These are phyloP conservation scores for Dryococelus australis DNA, from an alignment of 2,888 invertebrate genomes.

Conservation along the genomic window DNA sequence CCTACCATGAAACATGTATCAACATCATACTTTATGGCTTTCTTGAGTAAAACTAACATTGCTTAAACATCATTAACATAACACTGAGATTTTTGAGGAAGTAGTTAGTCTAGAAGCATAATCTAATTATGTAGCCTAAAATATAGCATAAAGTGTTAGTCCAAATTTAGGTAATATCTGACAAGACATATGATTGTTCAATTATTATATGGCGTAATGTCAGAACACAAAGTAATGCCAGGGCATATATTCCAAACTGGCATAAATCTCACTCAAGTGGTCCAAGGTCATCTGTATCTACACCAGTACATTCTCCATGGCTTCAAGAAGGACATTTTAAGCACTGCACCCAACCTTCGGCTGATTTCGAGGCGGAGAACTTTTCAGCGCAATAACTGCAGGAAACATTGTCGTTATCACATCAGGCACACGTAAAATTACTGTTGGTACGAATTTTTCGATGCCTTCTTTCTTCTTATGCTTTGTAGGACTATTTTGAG, in stretches of 20 bases:
- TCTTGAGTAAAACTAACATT: too few relatives aligned
- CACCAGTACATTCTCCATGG: slow-evolving; percentile 28
- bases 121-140: background rate
- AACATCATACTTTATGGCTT: too few relatives aligned
- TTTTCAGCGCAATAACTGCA: slow-evolving; percentile 30
- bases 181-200: background rate
- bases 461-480: too few relatives aligned
- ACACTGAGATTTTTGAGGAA: background rate
- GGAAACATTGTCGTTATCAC: slow-evolving; percentile 20
- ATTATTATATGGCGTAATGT: background rate
- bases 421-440: background rate
- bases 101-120: background rate
- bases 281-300: background rate
- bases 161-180: slow-evolving; percentile 16
- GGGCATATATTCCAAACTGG: background rate
- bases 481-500: background rate
- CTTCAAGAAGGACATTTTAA: background rate
- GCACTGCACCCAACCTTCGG: slow-evolving; percentile 24
- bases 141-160: background rate
- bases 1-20: too few relatives aligned
- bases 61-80: background rate
- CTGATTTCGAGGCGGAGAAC: slow-evolving; percentile 28
- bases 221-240: background rate
- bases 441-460: background rate
- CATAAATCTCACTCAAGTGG: background rate